Evolutionary conservation across 1,140 invertebrate genomes (phyloP).

Genomic region (Caligus rogercresseyi): DNA sequence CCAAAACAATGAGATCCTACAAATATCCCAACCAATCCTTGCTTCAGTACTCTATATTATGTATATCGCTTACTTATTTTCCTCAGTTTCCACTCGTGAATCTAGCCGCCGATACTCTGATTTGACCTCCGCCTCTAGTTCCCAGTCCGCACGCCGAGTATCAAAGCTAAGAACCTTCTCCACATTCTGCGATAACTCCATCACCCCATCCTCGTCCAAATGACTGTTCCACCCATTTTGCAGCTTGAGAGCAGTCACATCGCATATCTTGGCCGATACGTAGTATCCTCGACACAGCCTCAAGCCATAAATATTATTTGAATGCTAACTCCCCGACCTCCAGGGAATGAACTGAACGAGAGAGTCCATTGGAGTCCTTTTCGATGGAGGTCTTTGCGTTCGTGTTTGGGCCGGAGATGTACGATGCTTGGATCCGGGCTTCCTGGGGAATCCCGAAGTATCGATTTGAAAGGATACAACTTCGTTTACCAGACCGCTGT

Average conservation of each 20-base stretch:
- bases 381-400: slow-evolving; percentile 39
- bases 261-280: slow-evolving; percentile 49
- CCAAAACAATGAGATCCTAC: too few species aligned
- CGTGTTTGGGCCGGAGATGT: slow-evolving; percentile 47
- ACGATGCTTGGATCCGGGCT: slow-evolving; percentile 26
- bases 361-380: slow-evolving; percentile 37
- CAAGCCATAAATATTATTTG: slow-evolving; percentile 43
- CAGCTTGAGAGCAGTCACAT: slow-evolving; percentile 29
- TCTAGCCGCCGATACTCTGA: not conserved
- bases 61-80: not conserved
- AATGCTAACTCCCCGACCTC: slow-evolving; percentile 54
- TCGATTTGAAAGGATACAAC: slow-evolving; percentile 8
- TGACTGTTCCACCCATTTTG: slow-evolving; percentile 57
- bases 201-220: slow-evolving; percentile 48
- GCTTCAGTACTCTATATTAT: not conserved
- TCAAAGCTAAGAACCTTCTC: slow-evolving; percentile 42
- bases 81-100: not conserved
- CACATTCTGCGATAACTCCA: slow-evolving; percentile 44
- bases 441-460: slow-evolving; percentile 23
- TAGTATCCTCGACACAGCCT: slow-evolving; percentile 45
- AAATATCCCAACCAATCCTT: too few species aligned
- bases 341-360: slow-evolving; percentile 46
- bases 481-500: not conserved
- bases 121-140: slow-evolving; percentile 5
- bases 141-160: slow-evolving; percentile 42